These are phyloP conservation scores for Muscidifurax raptorellus DNA, from an alignment of 1,140 invertebrate genomes.

Conservation along the genomic window DNA sequence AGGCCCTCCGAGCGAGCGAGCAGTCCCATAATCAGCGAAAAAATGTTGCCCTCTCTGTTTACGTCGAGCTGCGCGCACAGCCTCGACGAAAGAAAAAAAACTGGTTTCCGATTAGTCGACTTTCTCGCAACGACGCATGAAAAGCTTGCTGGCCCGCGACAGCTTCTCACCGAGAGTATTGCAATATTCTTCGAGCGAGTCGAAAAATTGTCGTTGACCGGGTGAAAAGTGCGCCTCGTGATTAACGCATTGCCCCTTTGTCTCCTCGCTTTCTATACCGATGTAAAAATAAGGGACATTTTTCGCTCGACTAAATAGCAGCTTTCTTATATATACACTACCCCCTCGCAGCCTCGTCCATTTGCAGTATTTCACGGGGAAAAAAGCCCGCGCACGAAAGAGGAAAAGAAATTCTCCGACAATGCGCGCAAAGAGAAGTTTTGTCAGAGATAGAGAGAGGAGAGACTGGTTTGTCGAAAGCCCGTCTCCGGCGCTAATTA, in stretches of 20 bases:
- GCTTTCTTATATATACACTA: slow-evolving; percentile 5
- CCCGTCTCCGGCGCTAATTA: slow-evolving; percentile 46
- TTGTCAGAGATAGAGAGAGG: background rate
- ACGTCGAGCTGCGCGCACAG: slow-evolving; percentile 32
- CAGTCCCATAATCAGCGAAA: slow-evolving; percentile 52
- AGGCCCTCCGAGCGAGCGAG: slow-evolving; percentile 26
- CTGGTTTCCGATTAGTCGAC: slow-evolving; percentile 55
- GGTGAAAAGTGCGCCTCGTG: slow-evolving; percentile 32
- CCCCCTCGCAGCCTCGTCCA: background rate
- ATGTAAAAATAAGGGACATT: background rate
- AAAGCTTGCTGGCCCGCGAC: slow-evolving; percentile 20
- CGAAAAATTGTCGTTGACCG: slow-evolving; percentile 4
- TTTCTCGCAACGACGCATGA: slow-evolving; percentile 47
- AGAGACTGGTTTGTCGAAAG: slow-evolving; percentile 23
- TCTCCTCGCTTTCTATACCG: background rate
- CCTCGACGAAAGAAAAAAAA: slow-evolving; percentile 44
- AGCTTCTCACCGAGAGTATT: background rate
- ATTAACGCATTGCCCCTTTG: slow-evolving; percentile 24
- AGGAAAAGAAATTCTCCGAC: background rate
- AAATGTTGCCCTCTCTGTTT: slow-evolving; percentile 50
- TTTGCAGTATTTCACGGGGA: slow-evolving; percentile 37
- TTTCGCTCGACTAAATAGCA: slow-evolving; percentile 18
- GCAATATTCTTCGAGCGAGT: slow-evolving; percentile 34
- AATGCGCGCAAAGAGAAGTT: slow-evolving; percentile 38
- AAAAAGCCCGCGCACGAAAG: slow-evolving; percentile 3